Conservation (phyloP, 2,797 vertebrate genomes). For the Amniataba percoides region DNA sequence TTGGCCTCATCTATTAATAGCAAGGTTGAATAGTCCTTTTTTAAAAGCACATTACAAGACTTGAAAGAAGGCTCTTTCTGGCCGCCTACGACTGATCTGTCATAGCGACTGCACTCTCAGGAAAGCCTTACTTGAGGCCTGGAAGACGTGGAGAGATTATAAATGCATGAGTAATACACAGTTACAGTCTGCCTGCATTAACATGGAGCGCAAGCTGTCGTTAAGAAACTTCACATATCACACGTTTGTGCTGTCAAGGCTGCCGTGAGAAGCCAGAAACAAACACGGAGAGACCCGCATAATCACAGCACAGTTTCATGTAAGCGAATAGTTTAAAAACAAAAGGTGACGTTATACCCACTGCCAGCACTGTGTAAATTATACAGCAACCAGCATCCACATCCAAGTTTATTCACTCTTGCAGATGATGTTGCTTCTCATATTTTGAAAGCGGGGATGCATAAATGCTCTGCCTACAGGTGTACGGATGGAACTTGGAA, state of each 20-base stretch:
- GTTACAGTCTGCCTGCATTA: background rate
- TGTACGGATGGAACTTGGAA: background rate
- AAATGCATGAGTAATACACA: conserved; percentile 47
- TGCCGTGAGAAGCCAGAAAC: background rate
- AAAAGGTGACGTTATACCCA: conserved; percentile 3
- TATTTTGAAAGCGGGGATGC: background rate
- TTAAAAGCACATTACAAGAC: conserved; percentile 43
- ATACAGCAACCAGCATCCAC: background rate
- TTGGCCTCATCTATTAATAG: conserved; percentile 60
- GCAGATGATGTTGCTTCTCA: background rate
- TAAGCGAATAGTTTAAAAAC: conserved; percentile 3
- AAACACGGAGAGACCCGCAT: background rate
- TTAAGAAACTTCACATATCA: background rate
- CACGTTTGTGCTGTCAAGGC: background rate
- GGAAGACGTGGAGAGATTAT: conserved; percentile 40
- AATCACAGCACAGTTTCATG: background rate
- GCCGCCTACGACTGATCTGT: conserved; percentile 42
- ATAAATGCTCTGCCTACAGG: background rate
- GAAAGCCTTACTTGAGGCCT: conserved; percentile 29
- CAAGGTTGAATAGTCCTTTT: conserved; percentile 41
- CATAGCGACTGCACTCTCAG: conserved; percentile 17
- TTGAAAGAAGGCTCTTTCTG: conserved; percentile 33
- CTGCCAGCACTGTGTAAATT: conserved; percentile 8
- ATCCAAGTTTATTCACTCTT: background rate
- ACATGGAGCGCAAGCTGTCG: background rate